phyloP scores from a whole-genome alignment of 1,140 invertebrate genomes.

The Neelides sp. region DNA sequence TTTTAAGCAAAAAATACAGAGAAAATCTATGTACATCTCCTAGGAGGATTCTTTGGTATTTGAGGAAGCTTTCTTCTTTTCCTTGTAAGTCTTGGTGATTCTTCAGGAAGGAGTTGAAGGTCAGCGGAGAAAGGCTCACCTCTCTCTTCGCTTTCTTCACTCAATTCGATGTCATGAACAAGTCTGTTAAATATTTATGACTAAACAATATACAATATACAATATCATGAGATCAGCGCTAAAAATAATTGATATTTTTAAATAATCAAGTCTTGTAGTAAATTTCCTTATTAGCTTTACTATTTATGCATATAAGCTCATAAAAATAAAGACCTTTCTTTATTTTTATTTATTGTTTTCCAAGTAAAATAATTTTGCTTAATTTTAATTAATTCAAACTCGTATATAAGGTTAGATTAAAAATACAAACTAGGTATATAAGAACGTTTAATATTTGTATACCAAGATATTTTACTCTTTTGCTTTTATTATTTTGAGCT shows the following conservation, averaged over 20 bases:
- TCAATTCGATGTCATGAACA: constrained; percentile 60
- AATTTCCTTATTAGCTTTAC: neutral
- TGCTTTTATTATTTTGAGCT: no score
- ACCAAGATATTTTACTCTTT: no score
- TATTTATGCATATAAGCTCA: constrained; percentile 1
- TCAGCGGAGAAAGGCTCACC: constrained; percentile 29
- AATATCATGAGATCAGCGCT: neutral
- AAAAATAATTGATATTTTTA: neutral
- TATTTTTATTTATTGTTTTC: neutral
- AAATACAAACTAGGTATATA: no score
- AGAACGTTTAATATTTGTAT: no score
- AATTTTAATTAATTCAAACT: no score
- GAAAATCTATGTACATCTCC: constrained; percentile 53
- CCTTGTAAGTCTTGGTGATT: constrained; percentile 45
- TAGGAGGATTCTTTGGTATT: constrained; percentile 58
- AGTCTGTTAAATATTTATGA: constrained; percentile 40
- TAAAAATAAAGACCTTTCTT: neutral
- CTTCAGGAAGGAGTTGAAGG: constrained; percentile 18
- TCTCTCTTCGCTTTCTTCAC: constrained; percentile 44
- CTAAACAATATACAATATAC: neutral
- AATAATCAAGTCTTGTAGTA: neutral
- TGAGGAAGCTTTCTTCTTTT: constrained; percentile 67
- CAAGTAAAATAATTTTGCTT: no score
- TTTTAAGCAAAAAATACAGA: neutral
- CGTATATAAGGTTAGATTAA: no score